Evolutionary conservation across 2,113 vertebrate genomes (phyloP), one percentile per base, ranked within the genome.

Genomic region (Dicentrarchus labrax): DNA sequence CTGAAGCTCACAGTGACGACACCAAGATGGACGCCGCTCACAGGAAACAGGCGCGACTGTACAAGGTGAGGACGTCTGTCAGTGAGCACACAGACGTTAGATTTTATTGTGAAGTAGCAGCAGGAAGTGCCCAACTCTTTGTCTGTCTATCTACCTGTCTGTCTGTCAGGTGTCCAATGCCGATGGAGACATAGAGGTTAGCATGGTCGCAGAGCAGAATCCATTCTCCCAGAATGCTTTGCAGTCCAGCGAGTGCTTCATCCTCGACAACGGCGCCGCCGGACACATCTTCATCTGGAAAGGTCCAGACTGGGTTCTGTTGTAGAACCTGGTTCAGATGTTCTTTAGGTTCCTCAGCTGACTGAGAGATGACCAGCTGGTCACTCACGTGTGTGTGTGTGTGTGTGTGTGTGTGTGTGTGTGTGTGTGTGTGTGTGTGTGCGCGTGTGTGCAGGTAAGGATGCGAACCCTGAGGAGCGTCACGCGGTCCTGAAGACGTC

Each of bases 191-290:
- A 96, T 97, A 92, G 88, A 90, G 0, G 93, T 97, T 12, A 95
- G 94, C 19, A 67, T 96, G 5, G 96, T 97, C 74, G 96, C 96
- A 0, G 95, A 96, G 9, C 93, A 97, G 72, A 97, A 95, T 83
- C 97, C 97, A 0, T 98, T 98, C 65, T 80, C 95, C 74, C 97
- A 98, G 91, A 86, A 91, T 65, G 91, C 95, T 72, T 88, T 98
- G 90, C 86, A 22, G 6, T 93, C 96, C 0, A 93, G 94, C 0
- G 97, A 98, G 80, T 97, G 97, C 84, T 98, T 97, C 92, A 96
- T 98, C 88, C 51, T 90, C 0, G 89, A 92, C 75, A 84, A 88
- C 1, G 85, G 83, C 7, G 53, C 75, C 48, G 86, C 80, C 1
- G 78, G 85, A 64, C 41, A 56, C n/a, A 48, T 90, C 72, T 92